Evolutionary conservation across 2,797 vertebrate species (phyloP).

Genomic region (Aldrovandia affinis): DNA sequence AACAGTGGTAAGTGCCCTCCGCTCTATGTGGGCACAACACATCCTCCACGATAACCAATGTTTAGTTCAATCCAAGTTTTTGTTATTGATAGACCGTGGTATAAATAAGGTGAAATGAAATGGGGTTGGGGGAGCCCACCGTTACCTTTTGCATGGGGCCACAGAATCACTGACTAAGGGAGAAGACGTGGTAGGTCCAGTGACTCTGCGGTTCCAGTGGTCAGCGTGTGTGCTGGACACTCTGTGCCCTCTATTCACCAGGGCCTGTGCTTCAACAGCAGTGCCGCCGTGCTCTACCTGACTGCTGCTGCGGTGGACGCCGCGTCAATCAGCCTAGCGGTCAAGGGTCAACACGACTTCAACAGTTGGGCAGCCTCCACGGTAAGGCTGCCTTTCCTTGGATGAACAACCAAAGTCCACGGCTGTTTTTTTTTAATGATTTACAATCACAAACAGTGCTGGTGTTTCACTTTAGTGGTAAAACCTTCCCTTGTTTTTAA

Average conservation of each 20-base stretch:
- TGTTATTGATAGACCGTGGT: not conserved
- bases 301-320: constrained; percentile 79
- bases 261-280: constrained; percentile 80
- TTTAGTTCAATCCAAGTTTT: not conserved
- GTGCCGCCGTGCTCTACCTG: constrained; percentile 77
- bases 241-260: constrained; percentile 36
- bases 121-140: not conserved
- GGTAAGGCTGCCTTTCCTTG: constrained; percentile 63
- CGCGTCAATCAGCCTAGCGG: constrained; percentile 67
- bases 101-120: not conserved
- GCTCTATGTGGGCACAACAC: too few species aligned
- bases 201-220: too few species aligned
- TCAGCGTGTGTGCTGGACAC: too few species aligned
- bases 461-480: not conserved
- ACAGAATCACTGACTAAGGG: too few species aligned
- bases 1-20: constrained; percentile 69
- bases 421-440: not conserved
- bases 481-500: too few species aligned
- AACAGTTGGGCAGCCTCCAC: constrained; percentile 84
- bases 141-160: too few species aligned
- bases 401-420: not conserved
- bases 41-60: too few species aligned
- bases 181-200: too few species aligned
- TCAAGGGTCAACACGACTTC: constrained; percentile 70
- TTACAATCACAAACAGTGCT: not conserved